Evolutionary conservation across 1,140 invertebrate genomes (phyloP), one percentile per base, ranked within the genome.

Genomic region (Agraylea sexmaculata): DNA sequence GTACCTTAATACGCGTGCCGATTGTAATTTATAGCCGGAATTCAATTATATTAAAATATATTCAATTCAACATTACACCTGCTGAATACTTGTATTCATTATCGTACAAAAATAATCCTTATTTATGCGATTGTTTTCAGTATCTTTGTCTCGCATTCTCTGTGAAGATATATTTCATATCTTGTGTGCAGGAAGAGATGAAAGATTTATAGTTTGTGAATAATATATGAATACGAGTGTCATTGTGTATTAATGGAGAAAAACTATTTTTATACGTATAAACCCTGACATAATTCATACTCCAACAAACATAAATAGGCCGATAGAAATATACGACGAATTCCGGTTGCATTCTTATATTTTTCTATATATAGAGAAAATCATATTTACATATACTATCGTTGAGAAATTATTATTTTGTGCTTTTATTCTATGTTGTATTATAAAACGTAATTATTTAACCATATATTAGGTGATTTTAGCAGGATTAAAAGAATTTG

Each of bases 401-500:
- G 11, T 30, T 16, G 11, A 5, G 16, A 5, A 30, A n/a, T 30
- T 13, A 30, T 13, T 30, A 30, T 16, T 30, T 30, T n/a, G 29
- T 4, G 29, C 29, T 13, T 30, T 30, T 30, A 11, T 16, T 13
- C 11, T 27, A 7, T n/a, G 7, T 8, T 27, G 7, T 27, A 27
- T 27, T 30, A n/a, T 30, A 30, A 16, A 13, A 4, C 11, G 29
- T 11, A 30, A 16, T 30, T 30, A 16, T 30, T 30, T 30, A 30
- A 30, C 29, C 29, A 16, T 30, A 30, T 13, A 30, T n/a, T 16
- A 30, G 16, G 12, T 30, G 40, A 32, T 33, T 44, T 44, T 39
- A 44, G 23, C 22, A 40, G 42, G 36, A 44, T 39, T 44, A 44
- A 44, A 44, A 39, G 30, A 39, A 40, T 29, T 40, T 21, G 25